Conservation (phyloP, 2,797 vertebrate species). For the Hoplostethus mediterraneus region DNA sequence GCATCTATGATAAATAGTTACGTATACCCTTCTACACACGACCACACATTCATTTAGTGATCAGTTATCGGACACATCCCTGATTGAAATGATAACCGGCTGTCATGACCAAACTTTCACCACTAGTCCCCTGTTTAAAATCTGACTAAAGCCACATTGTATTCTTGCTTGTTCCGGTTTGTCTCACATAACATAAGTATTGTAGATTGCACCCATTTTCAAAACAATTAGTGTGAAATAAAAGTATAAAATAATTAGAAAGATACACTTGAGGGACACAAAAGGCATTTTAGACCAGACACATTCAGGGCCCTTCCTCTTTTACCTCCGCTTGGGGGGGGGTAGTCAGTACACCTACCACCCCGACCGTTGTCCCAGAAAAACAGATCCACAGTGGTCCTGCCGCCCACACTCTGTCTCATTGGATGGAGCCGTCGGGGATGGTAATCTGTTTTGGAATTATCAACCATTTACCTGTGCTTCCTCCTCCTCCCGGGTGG, state of each 20-base stretch:
- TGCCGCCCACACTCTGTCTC: constrained; percentile 31
- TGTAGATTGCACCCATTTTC: no score
- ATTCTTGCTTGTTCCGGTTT: no score
- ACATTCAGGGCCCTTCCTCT: no score
- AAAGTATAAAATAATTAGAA: no score
- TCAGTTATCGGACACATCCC: background rate
- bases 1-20: background rate
- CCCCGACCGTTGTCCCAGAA: constrained; percentile 11
- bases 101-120: background rate
- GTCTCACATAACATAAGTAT: no score
- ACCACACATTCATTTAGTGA: no score
- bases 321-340: no score
- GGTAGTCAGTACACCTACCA: no score
- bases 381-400: constrained; percentile 43
- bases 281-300: no score
- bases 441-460: constrained; percentile 65
- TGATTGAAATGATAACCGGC: background rate
- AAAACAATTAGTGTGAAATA: no score
- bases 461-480: constrained; percentile 37
- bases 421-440: constrained; percentile 11
- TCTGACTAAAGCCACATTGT: background rate
- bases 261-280: no score
- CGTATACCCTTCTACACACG: background rate
- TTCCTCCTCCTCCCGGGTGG: constrained; percentile 26
- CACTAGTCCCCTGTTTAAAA: background rate